These are phyloP conservation scores for Idaea biselata DNA, from an alignment of 2,888 invertebrate genomes.

Conservation along the genomic window DNA sequence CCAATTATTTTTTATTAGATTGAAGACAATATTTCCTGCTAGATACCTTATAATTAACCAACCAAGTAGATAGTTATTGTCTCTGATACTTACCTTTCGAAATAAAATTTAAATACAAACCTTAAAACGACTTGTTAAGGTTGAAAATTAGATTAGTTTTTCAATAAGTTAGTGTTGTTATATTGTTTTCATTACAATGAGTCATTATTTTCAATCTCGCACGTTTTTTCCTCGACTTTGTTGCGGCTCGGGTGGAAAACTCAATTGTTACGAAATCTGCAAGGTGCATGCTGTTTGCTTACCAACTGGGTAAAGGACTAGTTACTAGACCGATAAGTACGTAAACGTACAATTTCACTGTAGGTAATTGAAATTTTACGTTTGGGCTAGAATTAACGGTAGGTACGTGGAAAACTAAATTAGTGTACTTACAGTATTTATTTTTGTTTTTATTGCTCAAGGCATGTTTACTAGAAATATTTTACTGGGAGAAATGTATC, in stretches of 20 bases:
- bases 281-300: constrained; percentile 16
- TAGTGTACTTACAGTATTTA: no score
- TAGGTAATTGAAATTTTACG: no score
- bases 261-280: constrained; percentile 60
- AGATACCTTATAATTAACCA: no score
- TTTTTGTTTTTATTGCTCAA: no score
- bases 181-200: constrained; percentile 50
- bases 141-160: constrained; percentile 11
- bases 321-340: constrained; percentile 5
- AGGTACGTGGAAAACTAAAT: no score
- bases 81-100: neutral
- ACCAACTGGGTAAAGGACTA: constrained; percentile 14
- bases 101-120: neutral
- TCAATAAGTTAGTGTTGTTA: constrained; percentile 5
- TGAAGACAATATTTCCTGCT: no score
- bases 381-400: no score
- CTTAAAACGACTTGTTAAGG: constrained; percentile 4
- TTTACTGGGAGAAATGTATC: no score
- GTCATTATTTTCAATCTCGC: constrained; percentile 70
- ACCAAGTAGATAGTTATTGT: no score
- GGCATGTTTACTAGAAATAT: no score
- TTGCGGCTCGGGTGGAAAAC: constrained; percentile 62
- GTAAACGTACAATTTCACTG: neutral
- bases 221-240: constrained; percentile 76
- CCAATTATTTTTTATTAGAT: no score